Base-by-base conservation (phyloP, 2,113 vertebrate genomes). In the Catagonus wagneri region DNA sequence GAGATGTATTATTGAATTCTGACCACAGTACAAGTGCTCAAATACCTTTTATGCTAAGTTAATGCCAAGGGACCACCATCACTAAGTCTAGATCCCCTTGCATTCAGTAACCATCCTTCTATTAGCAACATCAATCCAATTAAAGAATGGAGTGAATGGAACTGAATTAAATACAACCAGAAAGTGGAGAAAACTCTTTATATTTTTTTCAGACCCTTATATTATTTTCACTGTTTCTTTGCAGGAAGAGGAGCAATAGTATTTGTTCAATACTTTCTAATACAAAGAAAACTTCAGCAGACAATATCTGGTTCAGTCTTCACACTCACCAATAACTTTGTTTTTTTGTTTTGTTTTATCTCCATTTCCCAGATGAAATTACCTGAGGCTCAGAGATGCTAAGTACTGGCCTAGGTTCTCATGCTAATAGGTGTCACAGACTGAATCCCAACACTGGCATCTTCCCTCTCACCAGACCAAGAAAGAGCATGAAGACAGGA, bases 161-260 rank as follows among this genome's bases (percentile, higher is more conserved):
- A 65, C 23, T 54, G 23, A 96, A 90, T 90, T 80, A 81, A 86
- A 81, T 56, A 6, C 27, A 95, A 29, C 13, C 52, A 86, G 79
- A 63, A 72, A 54, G 34, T 75, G 27, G 56, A 85, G 50, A 80
- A 86, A 25, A 13, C 2, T 85, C 8, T 68, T 74, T 72, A 50
- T n/a, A 19, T n/a, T n/a, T 69, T 69, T 93, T 75, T 90, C 16
- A 81, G 6, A 56, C 44, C 29, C 44, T 50, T 69, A 56, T 3
- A 58, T 63, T 1, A 61, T 81, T 96, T 74, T 90, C 39, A 81
- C 63, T 86, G 52, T 80, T 95, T 85, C 29, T 29, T 74, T n/a
- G 6, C 56, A 8, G 32, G 6, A 58, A 66, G n/a, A 96, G 19
- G 32, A 92, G 44, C 19, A 72, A 66, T 2, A 36, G 34, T 65